Percentiles rank a stretch among this genome's conserved stretches.
Evolutionary conservation across 2,113 vertebrate species (phyloP).

Genomic region (Rhizomys pruinosus): DNA sequence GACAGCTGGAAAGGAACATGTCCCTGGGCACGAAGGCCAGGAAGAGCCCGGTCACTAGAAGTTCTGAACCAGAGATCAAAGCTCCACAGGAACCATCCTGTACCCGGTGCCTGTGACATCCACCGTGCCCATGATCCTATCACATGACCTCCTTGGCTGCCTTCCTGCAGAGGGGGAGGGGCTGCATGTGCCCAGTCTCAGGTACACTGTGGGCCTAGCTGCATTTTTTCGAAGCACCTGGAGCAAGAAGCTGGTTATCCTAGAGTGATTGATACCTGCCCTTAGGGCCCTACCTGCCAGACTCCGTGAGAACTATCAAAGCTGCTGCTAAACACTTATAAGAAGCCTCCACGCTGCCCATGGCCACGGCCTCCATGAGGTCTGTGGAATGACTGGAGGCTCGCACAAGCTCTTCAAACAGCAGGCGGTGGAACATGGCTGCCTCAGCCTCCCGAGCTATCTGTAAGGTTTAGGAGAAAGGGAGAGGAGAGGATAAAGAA

Average conservation of each 20-base stretch:
- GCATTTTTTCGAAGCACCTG: neutral
- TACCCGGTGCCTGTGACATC: constrained; percentile 45
- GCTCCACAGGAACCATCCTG: neutral
- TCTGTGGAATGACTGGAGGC: constrained; percentile 89
- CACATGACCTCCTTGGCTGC: constrained; percentile 36
- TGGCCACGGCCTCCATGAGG: constrained; percentile 95
- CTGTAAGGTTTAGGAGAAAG: constrained; percentile 84
- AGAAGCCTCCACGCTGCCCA: constrained; percentile 97
- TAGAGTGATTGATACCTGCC: constrained; percentile 65
- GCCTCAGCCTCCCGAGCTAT: constrained; percentile 88
- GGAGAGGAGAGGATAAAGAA: constrained; percentile 66
- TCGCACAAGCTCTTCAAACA: constrained; percentile 90
- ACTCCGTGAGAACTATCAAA: constrained; percentile 97
- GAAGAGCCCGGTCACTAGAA: neutral
- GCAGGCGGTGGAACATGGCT: constrained; percentile 86
- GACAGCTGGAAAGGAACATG: constrained; percentile 36
- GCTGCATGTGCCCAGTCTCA: neutral
- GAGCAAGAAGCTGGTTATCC: constrained; percentile 11
- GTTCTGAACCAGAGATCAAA: neutral
- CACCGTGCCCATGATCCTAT: neutral
- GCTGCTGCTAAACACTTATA: constrained; percentile 97
- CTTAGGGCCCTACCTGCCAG: constrained; percentile 96
- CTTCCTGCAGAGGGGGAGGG: constrained; percentile 47
- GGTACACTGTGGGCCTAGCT: neutral
- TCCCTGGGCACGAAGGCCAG: constrained; percentile 32